These are phyloP conservation scores for Mobula hypostoma DNA, from an alignment of 2,113 vertebrate genomes.

Conservation along the genomic window DNA sequence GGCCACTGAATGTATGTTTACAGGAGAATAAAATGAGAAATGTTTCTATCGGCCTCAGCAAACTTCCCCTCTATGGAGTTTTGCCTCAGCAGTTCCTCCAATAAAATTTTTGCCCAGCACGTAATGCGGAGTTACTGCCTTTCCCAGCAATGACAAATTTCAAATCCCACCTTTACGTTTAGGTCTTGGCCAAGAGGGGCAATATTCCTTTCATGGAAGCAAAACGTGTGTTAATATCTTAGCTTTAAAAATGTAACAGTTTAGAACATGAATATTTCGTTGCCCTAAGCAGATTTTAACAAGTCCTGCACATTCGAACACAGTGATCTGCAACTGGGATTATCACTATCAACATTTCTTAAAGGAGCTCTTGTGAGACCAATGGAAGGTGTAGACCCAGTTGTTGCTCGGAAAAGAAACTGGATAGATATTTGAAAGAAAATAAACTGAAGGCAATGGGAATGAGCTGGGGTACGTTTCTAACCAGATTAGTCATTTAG, in stretches of 20 bases:
- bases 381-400: background rate
- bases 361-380: background rate
- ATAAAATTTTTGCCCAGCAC: too few relatives aligned
- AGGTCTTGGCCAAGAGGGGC: background rate
- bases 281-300: background rate
- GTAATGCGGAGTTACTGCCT: too few relatives aligned
- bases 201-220: background rate
- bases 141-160: too few relatives aligned
- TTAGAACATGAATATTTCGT: background rate
- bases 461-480: too few relatives aligned
- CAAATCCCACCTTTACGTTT: background rate
- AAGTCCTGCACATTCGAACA: background rate
- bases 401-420: background rate
- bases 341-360: background rate
- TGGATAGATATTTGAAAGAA: too few relatives aligned
- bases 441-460: too few relatives aligned
- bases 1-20: too few relatives aligned
- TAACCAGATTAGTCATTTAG: too few relatives aligned
- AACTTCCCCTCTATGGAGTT: too few relatives aligned
- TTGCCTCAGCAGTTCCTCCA: too few relatives aligned
- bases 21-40: too few relatives aligned
- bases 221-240: background rate
- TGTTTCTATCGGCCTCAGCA: too few relatives aligned
- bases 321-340: background rate
- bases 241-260: background rate